Conservation (phyloP, 2,888 invertebrate genomes). For the Perdita meconis region DNA sequence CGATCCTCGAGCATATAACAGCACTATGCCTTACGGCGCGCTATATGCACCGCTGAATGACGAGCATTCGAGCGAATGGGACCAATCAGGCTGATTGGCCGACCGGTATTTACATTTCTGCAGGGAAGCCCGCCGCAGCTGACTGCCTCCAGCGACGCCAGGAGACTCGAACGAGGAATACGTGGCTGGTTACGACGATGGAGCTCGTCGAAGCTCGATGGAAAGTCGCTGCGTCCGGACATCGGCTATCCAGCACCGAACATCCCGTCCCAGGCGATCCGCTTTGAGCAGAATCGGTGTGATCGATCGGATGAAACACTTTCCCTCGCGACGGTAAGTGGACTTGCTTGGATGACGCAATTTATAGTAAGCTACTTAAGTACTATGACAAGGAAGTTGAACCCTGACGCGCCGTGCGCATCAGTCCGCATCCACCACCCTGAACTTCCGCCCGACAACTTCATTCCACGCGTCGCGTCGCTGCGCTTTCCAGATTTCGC, state of each 20-base stretch:
- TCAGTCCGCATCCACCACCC: too few relatives aligned
- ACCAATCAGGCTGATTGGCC: conserved; percentile 84
- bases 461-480: conserved; percentile 1
- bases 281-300: conserved; percentile 31
- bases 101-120: conserved; percentile 82
- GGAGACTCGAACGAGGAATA: conserved; percentile 62
- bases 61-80: conserved; percentile 82
- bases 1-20: conserved; percentile 70
- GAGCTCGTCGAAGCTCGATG: conserved; percentile 26
- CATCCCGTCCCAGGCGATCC: neutral
- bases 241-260: too few relatives aligned
- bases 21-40: conserved; percentile 67
- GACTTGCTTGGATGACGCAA: too few relatives aligned
- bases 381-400: too few relatives aligned
- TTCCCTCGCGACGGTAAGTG: too few relatives aligned
- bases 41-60: conserved; percentile 77
- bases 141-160: conserved; percentile 52
- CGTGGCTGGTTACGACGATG: conserved; percentile 36
- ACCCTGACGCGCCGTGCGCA: too few relatives aligned
- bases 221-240: conserved; percentile 33
- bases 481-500: conserved; percentile 26
- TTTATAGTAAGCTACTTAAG: too few relatives aligned
- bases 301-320: too few relatives aligned
- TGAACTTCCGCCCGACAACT: conserved; percentile 21
- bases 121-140: conserved; percentile 68